Conservation (phyloP, 2,797 vertebrate species). For the Pangasius macronema region DNA sequence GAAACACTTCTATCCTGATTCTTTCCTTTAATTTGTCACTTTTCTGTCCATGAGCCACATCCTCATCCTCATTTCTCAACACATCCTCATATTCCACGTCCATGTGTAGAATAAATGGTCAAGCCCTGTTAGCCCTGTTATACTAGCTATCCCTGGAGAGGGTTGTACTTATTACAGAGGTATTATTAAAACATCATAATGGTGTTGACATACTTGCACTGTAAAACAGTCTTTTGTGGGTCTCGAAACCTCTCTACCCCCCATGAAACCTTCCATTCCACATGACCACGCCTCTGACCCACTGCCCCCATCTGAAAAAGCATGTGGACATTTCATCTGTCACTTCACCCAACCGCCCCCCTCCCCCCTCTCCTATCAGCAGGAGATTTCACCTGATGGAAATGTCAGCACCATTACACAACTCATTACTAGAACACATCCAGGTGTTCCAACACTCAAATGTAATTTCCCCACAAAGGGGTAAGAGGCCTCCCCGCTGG, state of each 20-base stretch:
- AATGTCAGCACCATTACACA: conserved; percentile 59
- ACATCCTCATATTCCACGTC: background rate
- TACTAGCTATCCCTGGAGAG: background rate
- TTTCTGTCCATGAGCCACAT: background rate
- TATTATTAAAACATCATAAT: background rate
- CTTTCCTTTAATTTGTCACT: background rate
- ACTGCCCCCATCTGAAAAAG: background rate
- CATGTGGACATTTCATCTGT: background rate
- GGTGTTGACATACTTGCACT: background rate
- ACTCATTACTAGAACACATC: conserved; percentile 49
- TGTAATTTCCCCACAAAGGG: conserved; percentile 51
- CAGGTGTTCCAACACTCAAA: conserved; percentile 51
- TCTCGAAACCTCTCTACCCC: background rate
- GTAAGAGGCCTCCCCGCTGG: conserved; percentile 29
- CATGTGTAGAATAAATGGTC: background rate
- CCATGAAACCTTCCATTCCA: background rate
- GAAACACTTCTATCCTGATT: background rate
- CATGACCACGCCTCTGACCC: background rate
- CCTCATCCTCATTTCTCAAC: no score
- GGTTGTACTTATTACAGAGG: background rate
- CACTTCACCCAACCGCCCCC: background rate
- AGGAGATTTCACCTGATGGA: conserved; percentile 46
- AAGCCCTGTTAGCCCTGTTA: background rate
- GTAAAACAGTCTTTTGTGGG: no score
- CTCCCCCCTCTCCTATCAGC: conserved; percentile 28